These are phyloP conservation scores for Cantharis rustica DNA, from an alignment of 2,888 invertebrate genomes.

Conservation along the genomic window DNA sequence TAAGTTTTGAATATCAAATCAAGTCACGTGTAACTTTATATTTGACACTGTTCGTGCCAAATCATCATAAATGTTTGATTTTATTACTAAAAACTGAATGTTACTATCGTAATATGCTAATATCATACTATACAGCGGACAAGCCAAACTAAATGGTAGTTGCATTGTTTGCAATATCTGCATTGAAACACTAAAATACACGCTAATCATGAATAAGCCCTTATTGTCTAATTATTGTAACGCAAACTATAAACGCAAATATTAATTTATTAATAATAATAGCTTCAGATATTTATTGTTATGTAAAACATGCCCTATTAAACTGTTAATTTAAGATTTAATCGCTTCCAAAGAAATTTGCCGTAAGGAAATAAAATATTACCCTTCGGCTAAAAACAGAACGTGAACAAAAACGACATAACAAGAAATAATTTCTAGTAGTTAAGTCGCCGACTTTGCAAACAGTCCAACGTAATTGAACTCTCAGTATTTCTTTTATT, in stretches of 20 bases:
- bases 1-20: conserved; percentile 39
- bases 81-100: conserved; percentile 43
- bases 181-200: conserved; percentile 17
- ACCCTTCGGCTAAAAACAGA: no score
- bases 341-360: neutral
- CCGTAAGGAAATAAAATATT: neutral
- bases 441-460: no score
- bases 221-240: conserved; percentile 13
- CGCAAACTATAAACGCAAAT: conserved; percentile 7
- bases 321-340: neutral
- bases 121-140: conserved; percentile 20
- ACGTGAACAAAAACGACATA: no score
- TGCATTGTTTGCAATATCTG: conserved; percentile 17
- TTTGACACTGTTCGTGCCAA: conserved; percentile 48
- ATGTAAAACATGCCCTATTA: neutral
- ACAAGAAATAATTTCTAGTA: no score
- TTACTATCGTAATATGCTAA: conserved; percentile 25
- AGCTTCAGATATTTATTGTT: neutral
- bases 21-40: conserved; percentile 41
- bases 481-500: no score
- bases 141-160: conserved; percentile 9
- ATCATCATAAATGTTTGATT: conserved; percentile 49
- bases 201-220: conserved; percentile 6
- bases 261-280: neutral
- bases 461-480: neutral